Evolutionary conservation across 2,113 vertebrate species (phyloP).

Genomic region (Alosa alosa): DNA sequence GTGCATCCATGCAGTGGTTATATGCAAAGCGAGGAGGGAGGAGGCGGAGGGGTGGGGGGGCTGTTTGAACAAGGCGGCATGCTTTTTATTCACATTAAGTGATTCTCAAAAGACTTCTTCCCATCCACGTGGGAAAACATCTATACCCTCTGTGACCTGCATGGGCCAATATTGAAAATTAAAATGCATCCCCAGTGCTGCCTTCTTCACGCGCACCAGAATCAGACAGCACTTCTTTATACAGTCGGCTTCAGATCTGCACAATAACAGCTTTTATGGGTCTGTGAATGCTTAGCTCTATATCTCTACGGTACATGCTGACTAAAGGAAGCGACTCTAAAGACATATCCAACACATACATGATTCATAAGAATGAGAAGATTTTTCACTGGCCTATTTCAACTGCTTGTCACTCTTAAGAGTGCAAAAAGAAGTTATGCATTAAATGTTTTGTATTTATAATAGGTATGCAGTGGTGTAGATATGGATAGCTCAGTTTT

Average conservation of each 20-base stretch:
- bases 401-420: not conserved
- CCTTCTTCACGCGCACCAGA: not conserved
- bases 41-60: not conserved
- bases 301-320: too few species aligned
- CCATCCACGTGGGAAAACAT: not conserved
- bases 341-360: too few species aligned
- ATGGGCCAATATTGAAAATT: slow-evolving; percentile 1
- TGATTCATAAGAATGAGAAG: not conserved
- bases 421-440: not conserved
- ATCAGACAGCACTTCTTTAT: not conserved
- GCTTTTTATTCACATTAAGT: slow-evolving; percentile 5
- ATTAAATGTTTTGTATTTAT: not conserved
- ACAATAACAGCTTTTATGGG: not conserved
- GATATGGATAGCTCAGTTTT: not conserved
- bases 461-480: not conserved
- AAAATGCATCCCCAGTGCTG: not conserved
- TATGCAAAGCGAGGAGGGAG: too few species aligned
- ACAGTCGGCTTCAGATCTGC: not conserved
- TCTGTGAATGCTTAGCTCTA: too few species aligned
- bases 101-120: not conserved
- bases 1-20: not conserved
- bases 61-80: not conserved
- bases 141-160: not conserved
- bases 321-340: too few species aligned
- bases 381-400: not conserved